phyloP scores from a whole-genome alignment of 2,888 invertebrate species.

The Drosophila kanekoi region DNA sequence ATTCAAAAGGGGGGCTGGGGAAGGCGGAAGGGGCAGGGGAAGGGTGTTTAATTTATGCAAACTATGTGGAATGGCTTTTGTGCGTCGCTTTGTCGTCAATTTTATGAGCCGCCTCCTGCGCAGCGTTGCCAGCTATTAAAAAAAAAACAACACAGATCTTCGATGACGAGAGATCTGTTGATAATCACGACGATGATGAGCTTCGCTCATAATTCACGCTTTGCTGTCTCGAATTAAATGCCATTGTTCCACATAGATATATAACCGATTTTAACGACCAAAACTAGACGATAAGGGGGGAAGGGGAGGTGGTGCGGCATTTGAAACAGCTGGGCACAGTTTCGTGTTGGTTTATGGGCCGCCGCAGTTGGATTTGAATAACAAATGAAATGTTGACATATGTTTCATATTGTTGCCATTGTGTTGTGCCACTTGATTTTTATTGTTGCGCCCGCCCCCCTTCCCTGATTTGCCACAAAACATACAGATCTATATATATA shows the following conservation, averaged over 20 bases:
- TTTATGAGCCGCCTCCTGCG: constrained; percentile 40
- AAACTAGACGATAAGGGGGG: constrained; percentile 23
- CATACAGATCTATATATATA: neutral
- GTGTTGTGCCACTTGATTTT: constrained; percentile 55
- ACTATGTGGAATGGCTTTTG: constrained; percentile 57
- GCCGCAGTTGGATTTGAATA: constrained; percentile 73
- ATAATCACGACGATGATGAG: constrained; percentile 60
- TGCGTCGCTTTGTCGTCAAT: constrained; percentile 43
- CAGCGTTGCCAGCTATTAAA: neutral
- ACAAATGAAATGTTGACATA: constrained; percentile 83
- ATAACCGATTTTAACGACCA: constrained; percentile 49
- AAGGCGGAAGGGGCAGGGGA: neutral
- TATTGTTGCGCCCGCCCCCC: constrained; percentile 3
- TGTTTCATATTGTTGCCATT: constrained; percentile 76
- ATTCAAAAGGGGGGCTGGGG: neutral
- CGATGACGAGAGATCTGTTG: constrained; percentile 33
- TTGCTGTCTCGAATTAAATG: constrained; percentile 63
- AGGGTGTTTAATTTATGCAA: constrained; percentile 67
- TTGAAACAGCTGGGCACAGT: constrained; percentile 53
- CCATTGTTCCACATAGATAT: constrained; percentile 63
- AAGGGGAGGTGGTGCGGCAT: constrained; percentile 2
- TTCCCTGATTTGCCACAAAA: neutral
- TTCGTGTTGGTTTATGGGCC: constrained; percentile 64
- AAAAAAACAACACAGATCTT: constrained; percentile 16
- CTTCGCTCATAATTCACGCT: constrained; percentile 72